Percentiles rank a stretch among this genome's conserved stretches.
Conservation (phyloP, 2,888 invertebrate genomes). For the Aquatica leii region DNA sequence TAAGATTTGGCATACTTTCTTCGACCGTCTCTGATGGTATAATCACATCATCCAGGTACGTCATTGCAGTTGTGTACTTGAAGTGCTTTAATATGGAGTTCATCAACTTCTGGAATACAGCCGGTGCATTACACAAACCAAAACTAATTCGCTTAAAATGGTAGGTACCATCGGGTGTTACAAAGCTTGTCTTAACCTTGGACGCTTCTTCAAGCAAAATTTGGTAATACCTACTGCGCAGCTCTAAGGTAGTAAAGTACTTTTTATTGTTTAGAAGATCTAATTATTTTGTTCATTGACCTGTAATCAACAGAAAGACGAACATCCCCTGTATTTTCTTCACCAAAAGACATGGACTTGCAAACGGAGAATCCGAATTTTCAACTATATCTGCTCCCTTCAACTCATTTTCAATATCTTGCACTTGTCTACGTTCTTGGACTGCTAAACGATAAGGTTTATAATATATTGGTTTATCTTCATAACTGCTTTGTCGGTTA, state of each 20-base stretch:
- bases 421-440: constrained; percentile 40
- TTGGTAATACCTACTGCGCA: constrained; percentile 49
- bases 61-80: neutral
- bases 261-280: constrained; percentile 38
- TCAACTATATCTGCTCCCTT: constrained; percentile 31
- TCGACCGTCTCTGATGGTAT: neutral
- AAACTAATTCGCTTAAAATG: constrained; percentile 51
- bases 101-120: constrained; percentile 44
- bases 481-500: constrained; percentile 37
- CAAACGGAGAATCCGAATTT: constrained; percentile 41
- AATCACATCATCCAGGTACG: neutral
- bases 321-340: constrained; percentile 29
- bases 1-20: neutral
- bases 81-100: neutral
- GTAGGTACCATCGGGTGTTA: constrained; percentile 48
- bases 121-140: constrained; percentile 40
- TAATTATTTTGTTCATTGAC: constrained; percentile 46
- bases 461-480: constrained; percentile 42
- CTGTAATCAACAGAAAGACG: constrained; percentile 46
- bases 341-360: constrained; percentile 32
- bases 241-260: constrained; percentile 48
- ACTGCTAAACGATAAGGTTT: constrained; percentile 45
- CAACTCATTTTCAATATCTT: constrained; percentile 38
- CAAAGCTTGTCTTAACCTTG: constrained; percentile 47
- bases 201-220: constrained; percentile 44